Evolutionary conservation across 2,888 invertebrate genomes (phyloP).

Genomic region (Terebella lapidaria): DNA sequence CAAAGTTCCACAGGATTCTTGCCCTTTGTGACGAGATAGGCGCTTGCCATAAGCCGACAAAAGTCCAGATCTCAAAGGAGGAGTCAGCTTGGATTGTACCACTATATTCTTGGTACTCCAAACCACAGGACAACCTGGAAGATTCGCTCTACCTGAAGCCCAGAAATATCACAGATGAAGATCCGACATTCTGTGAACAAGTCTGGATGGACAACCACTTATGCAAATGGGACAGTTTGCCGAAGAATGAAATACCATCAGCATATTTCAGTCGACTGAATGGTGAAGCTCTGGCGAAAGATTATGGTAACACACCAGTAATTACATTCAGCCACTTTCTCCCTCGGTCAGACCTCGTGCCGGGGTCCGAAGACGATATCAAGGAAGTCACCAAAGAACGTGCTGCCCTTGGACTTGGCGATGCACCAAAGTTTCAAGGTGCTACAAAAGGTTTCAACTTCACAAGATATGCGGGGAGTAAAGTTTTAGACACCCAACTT

Average conservation of each 20-base stretch:
- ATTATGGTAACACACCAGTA: conserved; percentile 19
- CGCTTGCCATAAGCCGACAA: conserved; percentile 17
- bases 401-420: conserved; percentile 14
- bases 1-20: conserved; percentile 26
- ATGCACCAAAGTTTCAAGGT: conserved; percentile 7
- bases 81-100: conserved; percentile 26
- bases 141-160: conserved; percentile 24
- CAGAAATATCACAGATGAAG: conserved; percentile 8
- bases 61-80: neutral
- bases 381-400: conserved; percentile 17
- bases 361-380: conserved; percentile 17
- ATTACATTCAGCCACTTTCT: conserved; percentile 30
- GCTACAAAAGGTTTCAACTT: conserved; percentile 26
- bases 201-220: conserved; percentile 31
- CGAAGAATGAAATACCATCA: conserved; percentile 13
- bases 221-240: conserved; percentile 23
- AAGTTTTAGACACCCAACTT: conserved; percentile 21
- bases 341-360: conserved; percentile 25
- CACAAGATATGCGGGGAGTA: conserved; percentile 27
- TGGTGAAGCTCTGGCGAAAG: conserved; percentile 3
- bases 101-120: conserved; percentile 29
- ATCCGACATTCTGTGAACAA: conserved; percentile 4
- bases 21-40: conserved; percentile 23
- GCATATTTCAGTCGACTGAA: conserved; percentile 25
- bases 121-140: conserved; percentile 26